Base-by-base conservation (phyloP, 2,888 invertebrate species). In the Cartodere bifasciata region DNA sequence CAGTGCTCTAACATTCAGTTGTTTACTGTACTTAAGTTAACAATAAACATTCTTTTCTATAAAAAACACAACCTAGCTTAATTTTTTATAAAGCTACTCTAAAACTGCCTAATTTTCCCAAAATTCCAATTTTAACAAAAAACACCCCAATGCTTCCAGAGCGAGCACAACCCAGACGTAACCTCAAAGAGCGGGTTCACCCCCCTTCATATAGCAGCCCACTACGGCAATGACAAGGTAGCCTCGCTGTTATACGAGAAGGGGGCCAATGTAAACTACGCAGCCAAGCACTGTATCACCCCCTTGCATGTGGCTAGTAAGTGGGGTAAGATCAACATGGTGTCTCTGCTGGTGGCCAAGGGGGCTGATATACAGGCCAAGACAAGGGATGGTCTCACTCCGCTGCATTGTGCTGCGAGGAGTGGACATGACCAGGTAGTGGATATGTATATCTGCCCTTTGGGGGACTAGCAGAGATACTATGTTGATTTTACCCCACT, bases 111-210 rank as follows among this genome's bases (percentile, higher is more conserved):
- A n/a, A n/a, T n/a, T n/a, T n/a, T n/a, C n/a, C n/a, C n/a, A n/a
- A n/a, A n/a, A n/a, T n/a, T n/a, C n/a, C n/a, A n/a, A n/a, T n/a
- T n/a, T n/a, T n/a, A n/a, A n/a, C n/a, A n/a, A n/a, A n/a, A n/a
- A n/a, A n/a, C n/a, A n/a, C n/a, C n/a, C n/a, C n/a, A n/a, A n/a
- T n/a, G n/a, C 29, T 52, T 55, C 11, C 62, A 82, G 71, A 92
- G 90, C 61, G 92, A 94, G 56, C 88, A 90, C 63, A 92, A 94
- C 60, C 91, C 95, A 1, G 95, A 97, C 60, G 87, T 91, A 3
- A 88, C 91, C 34, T 92, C 92, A 2, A 95, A 94, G 64, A 91
- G 90, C 39, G 95, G 95, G 14, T 98, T 98, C 62, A 98, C 98
- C 0, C 95, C 98, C 0, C 71, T 98, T 16, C 98, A 98, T 63